Evolutionary conservation across 2,113 vertebrate genomes (phyloP).

Genomic region (Mesocricetus auratus): DNA sequence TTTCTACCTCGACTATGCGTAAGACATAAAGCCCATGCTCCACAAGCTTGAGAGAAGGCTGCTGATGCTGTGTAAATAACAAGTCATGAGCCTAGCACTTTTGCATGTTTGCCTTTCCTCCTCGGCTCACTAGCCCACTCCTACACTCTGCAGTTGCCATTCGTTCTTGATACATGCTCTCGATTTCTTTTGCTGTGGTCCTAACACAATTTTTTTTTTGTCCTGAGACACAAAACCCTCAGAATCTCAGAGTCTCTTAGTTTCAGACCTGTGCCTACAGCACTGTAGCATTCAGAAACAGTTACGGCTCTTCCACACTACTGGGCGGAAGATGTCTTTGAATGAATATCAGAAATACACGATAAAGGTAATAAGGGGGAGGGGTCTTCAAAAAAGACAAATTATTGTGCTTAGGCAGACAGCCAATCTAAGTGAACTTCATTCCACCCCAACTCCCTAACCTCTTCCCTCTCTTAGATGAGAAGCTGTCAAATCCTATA

Average conservation of each 20-base stretch:
- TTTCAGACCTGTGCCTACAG: not conserved
- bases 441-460: slow-evolving; percentile 42
- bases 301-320: not conserved
- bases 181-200: not conserved
- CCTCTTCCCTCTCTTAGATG: slow-evolving; percentile 39
- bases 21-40: not conserved
- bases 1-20: not conserved
- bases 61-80: no score
- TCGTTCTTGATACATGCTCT: not conserved
- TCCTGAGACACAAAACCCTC: not conserved
- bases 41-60: not conserved
- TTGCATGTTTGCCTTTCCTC: not conserved
- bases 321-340: not conserved
- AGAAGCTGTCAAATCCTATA: slow-evolving; percentile 72
- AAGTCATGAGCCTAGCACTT: no score
- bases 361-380: not conserved
- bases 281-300: not conserved
- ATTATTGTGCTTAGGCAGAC: slow-evolving; percentile 68
- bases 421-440: slow-evolving; percentile 63
- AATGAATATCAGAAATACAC: not conserved
- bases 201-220: not conserved
- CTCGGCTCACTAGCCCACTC: not conserved
- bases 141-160: not conserved
- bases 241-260: not conserved
- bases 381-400: slow-evolving; percentile 53